Conservation (phyloP, 2,888 invertebrate species). For the Priocnemis perturbator region DNA sequence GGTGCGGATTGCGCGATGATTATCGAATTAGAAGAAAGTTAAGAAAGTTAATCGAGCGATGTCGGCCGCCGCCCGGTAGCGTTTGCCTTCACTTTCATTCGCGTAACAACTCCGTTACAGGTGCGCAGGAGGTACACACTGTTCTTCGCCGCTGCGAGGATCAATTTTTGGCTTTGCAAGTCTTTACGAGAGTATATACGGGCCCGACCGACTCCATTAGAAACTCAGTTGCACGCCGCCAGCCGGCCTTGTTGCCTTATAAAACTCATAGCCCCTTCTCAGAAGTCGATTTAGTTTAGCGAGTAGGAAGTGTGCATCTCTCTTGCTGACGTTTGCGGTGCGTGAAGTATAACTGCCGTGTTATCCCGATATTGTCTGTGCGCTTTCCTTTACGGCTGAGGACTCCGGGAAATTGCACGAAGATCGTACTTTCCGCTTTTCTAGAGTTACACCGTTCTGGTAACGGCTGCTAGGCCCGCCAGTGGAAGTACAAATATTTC, state of each 20-base stretch:
- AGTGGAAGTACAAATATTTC: neutral
- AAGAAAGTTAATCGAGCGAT: conserved; percentile 55
- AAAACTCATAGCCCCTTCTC: no score
- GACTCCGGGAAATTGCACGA: conserved; percentile 11
- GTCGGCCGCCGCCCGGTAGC: conserved; percentile 32
- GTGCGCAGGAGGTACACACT: neutral
- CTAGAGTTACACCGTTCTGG: neutral
- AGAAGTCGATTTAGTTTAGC: no score
- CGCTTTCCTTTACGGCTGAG: conserved; percentile 19
- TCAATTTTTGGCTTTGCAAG: no score
- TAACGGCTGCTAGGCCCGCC: neutral
- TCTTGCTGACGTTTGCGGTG: conserved; percentile 1
- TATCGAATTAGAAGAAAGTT: conserved; percentile 59
- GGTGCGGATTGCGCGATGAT: conserved; percentile 38
- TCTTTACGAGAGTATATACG: no score
- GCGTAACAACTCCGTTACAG: conserved; percentile 9
- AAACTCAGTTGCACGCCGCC: no score
- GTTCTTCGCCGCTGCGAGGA: no score
- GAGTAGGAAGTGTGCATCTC: no score
- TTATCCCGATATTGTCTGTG: conserved; percentile 12
- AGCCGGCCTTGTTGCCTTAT: no score
- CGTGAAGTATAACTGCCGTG: conserved; percentile 7
- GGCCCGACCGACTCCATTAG: no score
- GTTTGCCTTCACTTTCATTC: conserved; percentile 45
- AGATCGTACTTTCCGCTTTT: conserved; percentile 10